phyloP scores from a whole-genome alignment of 2,797 vertebrate species.

The Jordanella pulchra region DNA sequence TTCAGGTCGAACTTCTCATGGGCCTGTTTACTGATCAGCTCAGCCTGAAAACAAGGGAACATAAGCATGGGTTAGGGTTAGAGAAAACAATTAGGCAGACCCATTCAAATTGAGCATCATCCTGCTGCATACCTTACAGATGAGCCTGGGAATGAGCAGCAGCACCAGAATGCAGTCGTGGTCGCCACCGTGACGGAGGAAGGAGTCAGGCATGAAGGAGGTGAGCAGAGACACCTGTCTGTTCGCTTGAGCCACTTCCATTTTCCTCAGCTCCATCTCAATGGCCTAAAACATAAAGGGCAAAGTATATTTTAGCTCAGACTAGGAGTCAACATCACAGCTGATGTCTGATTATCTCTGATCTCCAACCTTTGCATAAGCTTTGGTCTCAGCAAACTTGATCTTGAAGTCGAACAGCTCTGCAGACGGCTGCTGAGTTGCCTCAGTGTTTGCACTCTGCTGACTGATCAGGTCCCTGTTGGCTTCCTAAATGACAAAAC shows the following conservation, averaged over 20 bases:
- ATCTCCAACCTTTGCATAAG: constrained; percentile 90
- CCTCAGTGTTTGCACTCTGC: constrained; percentile 89
- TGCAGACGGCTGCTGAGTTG: constrained; percentile 88
- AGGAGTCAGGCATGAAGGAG: constrained; percentile 98
- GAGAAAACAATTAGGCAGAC: not conserved
- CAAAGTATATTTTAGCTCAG: not conserved
- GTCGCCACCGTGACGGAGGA: constrained; percentile 94
- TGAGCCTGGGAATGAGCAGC: constrained; percentile 94
- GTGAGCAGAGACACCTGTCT: constrained; percentile 92
- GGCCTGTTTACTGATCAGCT: constrained; percentile 96
- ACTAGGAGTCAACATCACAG: not conserved
- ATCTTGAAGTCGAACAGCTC: constrained; percentile 99
- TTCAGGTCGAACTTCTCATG: constrained; percentile 96
- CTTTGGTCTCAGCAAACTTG: constrained; percentile 98
- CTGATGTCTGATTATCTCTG: not conserved
- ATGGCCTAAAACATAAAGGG: constrained; percentile 84
- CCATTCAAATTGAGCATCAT: not conserved
- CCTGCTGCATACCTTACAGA: constrained; percentile 88
- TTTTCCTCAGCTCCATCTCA: constrained; percentile 97
- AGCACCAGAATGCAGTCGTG: constrained; percentile 94
- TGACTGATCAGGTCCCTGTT: constrained; percentile 93
- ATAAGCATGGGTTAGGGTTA: constrained; percentile 17
- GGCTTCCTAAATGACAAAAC: constrained; percentile 80
- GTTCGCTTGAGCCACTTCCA: constrained; percentile 95
- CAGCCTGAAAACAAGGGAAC: constrained; percentile 77